Evolutionary conservation across 2,113 vertebrate genomes (phyloP).

Genomic region (Coregonus clupeaformis): DNA sequence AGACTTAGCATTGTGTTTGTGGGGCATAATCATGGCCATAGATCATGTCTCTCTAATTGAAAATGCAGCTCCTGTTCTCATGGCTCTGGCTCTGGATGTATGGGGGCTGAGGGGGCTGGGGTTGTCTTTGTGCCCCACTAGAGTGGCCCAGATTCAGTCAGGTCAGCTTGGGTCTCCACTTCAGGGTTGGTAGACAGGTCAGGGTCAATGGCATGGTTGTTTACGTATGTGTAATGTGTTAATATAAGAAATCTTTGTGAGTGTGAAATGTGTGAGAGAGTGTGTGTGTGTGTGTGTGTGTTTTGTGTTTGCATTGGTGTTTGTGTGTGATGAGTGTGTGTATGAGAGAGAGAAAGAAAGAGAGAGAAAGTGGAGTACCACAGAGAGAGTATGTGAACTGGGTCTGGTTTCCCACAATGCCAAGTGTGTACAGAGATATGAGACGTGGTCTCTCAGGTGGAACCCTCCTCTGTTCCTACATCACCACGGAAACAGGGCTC

Average conservation of each 20-base stretch:
- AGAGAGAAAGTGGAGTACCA: not conserved
- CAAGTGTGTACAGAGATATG: conserved; percentile 36
- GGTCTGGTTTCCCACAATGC: conserved; percentile 52
- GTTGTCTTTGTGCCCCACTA: conserved; percentile 32
- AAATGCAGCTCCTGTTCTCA: conserved; percentile 21
- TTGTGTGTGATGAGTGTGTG: too few relatives aligned
- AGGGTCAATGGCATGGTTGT: not conserved
- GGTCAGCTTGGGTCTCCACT: too few relatives aligned
- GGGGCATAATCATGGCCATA: conserved; percentile 14
- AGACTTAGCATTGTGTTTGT: not conserved
- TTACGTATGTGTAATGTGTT: conserved; percentile 7
- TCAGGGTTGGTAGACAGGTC: too few relatives aligned
- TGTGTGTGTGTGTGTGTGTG: too few relatives aligned
- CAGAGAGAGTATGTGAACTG: conserved; percentile 33
- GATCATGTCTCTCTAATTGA: conserved; percentile 49
- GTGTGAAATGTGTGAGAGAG: conserved; percentile 1
- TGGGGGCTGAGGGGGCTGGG: conserved; percentile 34
- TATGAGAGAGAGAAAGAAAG: not conserved
- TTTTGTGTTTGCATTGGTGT: too few relatives aligned
- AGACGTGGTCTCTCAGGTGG: conserved; percentile 11
- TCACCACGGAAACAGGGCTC: conserved; percentile 48
- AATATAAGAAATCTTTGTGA: too few relatives aligned
- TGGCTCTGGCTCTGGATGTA: not conserved
- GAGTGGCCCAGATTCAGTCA: conserved; percentile 15
- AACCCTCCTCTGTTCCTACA: conserved; percentile 44